Evolutionary conservation across 2,888 invertebrate genomes (phyloP).

Genomic region (Mechanitis mazaeus): DNA sequence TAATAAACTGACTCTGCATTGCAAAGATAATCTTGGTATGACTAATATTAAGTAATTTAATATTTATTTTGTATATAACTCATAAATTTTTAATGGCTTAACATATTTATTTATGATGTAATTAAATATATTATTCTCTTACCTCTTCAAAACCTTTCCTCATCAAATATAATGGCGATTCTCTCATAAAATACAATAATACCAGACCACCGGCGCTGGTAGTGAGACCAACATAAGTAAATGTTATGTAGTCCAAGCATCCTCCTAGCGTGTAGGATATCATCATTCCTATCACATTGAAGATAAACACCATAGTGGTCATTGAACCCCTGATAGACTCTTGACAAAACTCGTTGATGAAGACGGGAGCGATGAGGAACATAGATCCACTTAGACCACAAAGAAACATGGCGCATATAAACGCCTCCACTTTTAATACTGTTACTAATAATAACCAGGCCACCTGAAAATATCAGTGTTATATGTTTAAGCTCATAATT

Average conservation of each 20-base stretch:
- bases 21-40: no score
- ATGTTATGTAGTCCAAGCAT: conserved; percentile 41
- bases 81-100: no score
- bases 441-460: conserved; percentile 46
- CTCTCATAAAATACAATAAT: conserved; percentile 40
- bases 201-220: conserved; percentile 37
- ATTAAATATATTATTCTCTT: no score
- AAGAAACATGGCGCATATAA: conserved; percentile 46
- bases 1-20: no score
- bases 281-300: conserved; percentile 51
- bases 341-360: conserved; percentile 53
- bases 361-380: conserved; percentile 47
- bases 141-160: conserved; percentile 35
- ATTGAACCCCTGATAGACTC: conserved; percentile 56
- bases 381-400: conserved; percentile 46
- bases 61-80: no score
- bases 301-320: conserved; percentile 46
- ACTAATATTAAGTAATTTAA: no score
- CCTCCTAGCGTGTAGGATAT: conserved; percentile 54
- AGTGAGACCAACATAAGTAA: conserved; percentile 45
- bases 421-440: conserved; percentile 43
- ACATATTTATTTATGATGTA: no score
- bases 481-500: background rate
- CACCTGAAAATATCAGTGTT: conserved; percentile 34
- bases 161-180: conserved; percentile 54